Conservation (phyloP, 1,140 invertebrate genomes). For the Frieseomelitta varia region DNA sequence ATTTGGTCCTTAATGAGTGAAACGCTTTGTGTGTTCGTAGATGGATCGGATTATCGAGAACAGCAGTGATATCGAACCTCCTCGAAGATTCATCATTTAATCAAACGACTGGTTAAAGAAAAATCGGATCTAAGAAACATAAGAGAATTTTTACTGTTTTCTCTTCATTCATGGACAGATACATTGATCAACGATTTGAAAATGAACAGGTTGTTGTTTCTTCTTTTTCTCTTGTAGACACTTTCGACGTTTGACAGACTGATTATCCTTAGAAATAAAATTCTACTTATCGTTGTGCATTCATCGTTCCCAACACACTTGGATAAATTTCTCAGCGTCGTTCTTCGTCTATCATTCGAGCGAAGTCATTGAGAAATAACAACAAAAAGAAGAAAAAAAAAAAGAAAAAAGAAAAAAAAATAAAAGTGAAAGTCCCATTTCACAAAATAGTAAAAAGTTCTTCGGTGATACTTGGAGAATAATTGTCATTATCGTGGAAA, state of each 20-base stretch:
- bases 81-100: background rate
- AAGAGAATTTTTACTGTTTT: conserved; percentile 24
- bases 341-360: conserved; percentile 1
- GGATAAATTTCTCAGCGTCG: conserved; percentile 8
- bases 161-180: conserved; percentile 23
- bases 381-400: background rate
- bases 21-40: background rate
- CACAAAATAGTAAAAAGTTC: background rate
- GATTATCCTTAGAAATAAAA: conserved; percentile 27
- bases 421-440: background rate
- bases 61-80: conserved; percentile 16
- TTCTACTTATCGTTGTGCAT: conserved; percentile 30
- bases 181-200: conserved; percentile 28
- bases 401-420: background rate
- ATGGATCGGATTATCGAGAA: conserved; percentile 9
- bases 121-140: conserved; percentile 28
- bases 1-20: no score
- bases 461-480: background rate
- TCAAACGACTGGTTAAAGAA: conserved; percentile 1
- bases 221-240: conserved; percentile 7
- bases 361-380: background rate
- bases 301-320: conserved; percentile 21
- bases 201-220: conserved; percentile 4
- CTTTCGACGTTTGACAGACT: conserved; percentile 15
- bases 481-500: background rate